Evolutionary conservation across 2,113 vertebrate species (phyloP).

Genomic region (Macaca mulatta): DNA sequence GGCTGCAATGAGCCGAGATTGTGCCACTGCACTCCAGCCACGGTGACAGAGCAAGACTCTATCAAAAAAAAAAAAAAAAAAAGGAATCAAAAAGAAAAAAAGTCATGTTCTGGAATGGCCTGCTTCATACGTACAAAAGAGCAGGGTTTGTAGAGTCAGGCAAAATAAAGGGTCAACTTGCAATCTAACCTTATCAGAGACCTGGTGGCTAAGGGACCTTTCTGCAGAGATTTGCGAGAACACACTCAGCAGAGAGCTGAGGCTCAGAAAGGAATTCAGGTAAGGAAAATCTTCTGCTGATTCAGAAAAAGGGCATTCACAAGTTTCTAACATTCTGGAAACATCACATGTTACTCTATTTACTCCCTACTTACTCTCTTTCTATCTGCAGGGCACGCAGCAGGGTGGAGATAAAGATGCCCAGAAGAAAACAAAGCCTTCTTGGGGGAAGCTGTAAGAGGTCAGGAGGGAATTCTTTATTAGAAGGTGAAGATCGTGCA

Average conservation of each 20-base stretch:
- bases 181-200: background rate
- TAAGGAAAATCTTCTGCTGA: slow-evolving; percentile 15
- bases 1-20: too few relatives aligned
- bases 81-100: background rate
- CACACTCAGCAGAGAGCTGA: slow-evolving; percentile 23
- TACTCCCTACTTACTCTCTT: background rate
- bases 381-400: background rate
- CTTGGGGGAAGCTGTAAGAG: background rate
- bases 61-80: too few relatives aligned
- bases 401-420: background rate
- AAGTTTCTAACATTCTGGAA: slow-evolving; percentile 21
- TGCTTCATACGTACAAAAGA: slow-evolving; percentile 29
- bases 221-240: slow-evolving; percentile 14
- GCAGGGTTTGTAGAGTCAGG: background rate
- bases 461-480: background rate
- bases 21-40: too few relatives aligned
- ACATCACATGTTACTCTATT: background rate
- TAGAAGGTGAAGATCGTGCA: background rate
- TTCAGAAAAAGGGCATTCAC: slow-evolving; percentile 6
- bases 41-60: too few relatives aligned
- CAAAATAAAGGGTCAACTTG: background rate
- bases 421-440: background rate
- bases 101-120: background rate
- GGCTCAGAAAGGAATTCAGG: background rate
- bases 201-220: background rate